Conservation (phyloP, 2,113 vertebrate genomes). For the Chinchilla lanigera region DNA sequence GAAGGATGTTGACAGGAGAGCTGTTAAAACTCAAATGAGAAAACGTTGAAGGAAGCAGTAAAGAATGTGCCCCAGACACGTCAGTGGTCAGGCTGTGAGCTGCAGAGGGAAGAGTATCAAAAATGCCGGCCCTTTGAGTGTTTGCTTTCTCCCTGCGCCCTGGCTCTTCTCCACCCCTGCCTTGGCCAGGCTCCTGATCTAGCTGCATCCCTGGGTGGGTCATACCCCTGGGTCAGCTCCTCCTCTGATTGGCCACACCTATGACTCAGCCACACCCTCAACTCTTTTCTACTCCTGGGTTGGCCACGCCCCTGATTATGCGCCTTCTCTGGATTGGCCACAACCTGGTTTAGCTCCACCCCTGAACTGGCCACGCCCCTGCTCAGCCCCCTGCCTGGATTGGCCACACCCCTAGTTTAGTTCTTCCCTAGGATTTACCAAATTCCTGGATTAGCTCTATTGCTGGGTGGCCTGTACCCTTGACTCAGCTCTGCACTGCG, state of each 20-base stretch:
- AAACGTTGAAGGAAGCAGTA: background rate
- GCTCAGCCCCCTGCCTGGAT: rapidly evolving
- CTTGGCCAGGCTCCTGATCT: background rate
- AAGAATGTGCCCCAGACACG: background rate
- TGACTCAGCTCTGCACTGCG: background rate
- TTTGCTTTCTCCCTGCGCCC: background rate
- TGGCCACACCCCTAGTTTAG: background rate
- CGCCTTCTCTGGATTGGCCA: background rate
- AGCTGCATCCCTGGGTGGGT: background rate
- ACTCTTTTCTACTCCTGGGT: background rate
- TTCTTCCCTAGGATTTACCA: background rate
- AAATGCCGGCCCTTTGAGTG: background rate
- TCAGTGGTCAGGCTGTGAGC: background rate
- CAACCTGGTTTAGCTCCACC: background rate
- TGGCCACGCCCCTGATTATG: background rate
- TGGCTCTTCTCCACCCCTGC: background rate
- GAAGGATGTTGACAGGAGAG: slow-evolving; percentile 7
- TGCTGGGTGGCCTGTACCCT: background rate
- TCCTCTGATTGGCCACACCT: background rate
- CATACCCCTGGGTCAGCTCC: background rate
- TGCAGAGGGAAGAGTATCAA: background rate
- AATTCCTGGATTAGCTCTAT: background rate
- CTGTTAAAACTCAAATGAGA: slow-evolving; percentile 3
- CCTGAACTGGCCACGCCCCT: background rate
- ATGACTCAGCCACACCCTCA: background rate